These are phyloP conservation scores for Philotrypesis tridentata DNA, from an alignment of 1,140 invertebrate species.

Conservation along the genomic window DNA sequence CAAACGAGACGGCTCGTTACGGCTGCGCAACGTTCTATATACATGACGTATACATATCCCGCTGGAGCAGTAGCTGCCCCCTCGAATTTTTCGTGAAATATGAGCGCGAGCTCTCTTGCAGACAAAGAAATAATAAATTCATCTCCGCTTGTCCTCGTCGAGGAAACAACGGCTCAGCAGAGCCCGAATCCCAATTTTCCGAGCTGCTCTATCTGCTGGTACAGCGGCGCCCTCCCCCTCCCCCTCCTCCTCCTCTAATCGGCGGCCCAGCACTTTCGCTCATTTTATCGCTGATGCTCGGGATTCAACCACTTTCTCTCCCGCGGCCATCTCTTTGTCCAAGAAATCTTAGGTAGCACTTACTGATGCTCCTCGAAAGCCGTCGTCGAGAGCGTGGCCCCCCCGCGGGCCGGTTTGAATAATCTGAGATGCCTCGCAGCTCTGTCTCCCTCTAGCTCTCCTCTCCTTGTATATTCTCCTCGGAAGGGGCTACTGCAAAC, in stretches of 20 bases:
- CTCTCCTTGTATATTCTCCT: neutral
- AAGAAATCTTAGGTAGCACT: conserved; percentile 15
- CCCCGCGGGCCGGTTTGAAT: conserved; percentile 24
- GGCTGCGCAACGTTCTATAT: no score
- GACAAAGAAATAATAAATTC: no score
- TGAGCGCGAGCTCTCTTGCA: no score
- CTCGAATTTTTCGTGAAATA: no score
- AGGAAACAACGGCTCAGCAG: no score
- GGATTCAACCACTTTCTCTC: neutral
- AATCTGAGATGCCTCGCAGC: conserved; percentile 19
- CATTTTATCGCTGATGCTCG: neutral
- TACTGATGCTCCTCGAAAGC: neutral
- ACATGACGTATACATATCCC: no score
- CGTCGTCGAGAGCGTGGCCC: neutral
- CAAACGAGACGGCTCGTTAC: no score
- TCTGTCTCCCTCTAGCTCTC: neutral
- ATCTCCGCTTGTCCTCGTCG: no score
- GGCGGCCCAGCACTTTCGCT: neutral
- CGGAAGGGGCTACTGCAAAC: neutral
- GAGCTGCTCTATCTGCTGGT: no score
- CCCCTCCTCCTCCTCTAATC: neutral
- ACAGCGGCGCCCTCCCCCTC: neutral
- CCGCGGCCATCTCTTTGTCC: neutral
- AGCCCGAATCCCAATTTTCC: no score
- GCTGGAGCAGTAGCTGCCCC: no score